phyloP scores from a whole-genome alignment of 2,888 invertebrate genomes.

The Dorcus hopei region DNA sequence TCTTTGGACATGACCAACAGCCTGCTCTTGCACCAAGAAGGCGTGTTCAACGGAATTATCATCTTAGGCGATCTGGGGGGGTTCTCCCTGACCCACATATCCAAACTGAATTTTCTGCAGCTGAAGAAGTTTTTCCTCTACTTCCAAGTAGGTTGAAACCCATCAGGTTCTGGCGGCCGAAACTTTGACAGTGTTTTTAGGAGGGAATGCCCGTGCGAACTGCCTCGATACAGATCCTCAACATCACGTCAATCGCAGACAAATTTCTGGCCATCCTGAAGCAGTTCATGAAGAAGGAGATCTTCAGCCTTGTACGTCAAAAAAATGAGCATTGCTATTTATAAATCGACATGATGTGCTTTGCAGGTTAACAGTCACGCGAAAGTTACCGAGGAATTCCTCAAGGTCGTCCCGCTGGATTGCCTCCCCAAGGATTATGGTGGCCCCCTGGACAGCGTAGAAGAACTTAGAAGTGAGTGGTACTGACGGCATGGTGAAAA shows the following conservation, averaged over 20 bases:
- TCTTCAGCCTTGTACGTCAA: constrained; percentile 49
- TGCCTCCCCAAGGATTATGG: constrained; percentile 18
- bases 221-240: constrained; percentile 65
- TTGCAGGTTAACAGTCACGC: too few species aligned
- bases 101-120: constrained; percentile 58
- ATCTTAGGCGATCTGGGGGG: constrained; percentile 62
- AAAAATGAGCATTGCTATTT: too few species aligned
- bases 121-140: constrained; percentile 65
- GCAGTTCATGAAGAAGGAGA: constrained; percentile 68
- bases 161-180: neutral
- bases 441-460: constrained; percentile 6
- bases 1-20: constrained; percentile 59
- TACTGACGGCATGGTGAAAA: neutral
- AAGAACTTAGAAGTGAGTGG: constrained; percentile 4
- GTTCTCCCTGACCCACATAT: constrained; percentile 60
- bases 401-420: constrained; percentile 14
- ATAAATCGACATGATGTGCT: too few species aligned
- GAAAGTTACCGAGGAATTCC: too few species aligned
- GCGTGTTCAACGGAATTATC: constrained; percentile 56
- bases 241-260: constrained; percentile 66
- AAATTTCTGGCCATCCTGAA: constrained; percentile 62
- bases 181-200: constrained; percentile 39
- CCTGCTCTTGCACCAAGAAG: constrained; percentile 54
- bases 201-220: constrained; percentile 66
- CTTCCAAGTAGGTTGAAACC: constrained; percentile 52